Base-by-base conservation (phyloP, 2,797 vertebrate genomes). In the Cephalopachus bancanus region DNA sequence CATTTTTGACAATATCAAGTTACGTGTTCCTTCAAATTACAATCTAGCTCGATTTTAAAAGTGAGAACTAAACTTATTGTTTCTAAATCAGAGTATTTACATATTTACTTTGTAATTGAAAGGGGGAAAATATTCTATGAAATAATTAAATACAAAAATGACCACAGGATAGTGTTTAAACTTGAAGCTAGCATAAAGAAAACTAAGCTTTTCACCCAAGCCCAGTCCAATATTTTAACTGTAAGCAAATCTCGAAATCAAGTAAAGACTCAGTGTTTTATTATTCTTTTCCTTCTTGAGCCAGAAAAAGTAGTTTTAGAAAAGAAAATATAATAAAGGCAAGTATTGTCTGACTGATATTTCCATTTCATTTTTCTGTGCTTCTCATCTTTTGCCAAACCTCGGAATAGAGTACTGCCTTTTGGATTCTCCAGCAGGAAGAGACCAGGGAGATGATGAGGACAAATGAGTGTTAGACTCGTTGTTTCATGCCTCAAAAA, bases 291-390 rank as follows among this genome's bases (percentile, higher is more conserved):
- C 91, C 85, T 95, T 97, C 92, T 97, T 78, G 94, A 97, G 96
- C 96, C 97, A 98, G 94, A 98, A 97, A 92, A 98, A 98, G 98
- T 98, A 98, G 89, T 97, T 98, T 96, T 97, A 97, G 97, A 97
- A 98, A 98, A 97, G 95, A 98, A 97, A 98, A 97, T 96, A 95
- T 8, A 98, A 95, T 97, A 79, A 97, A 95, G 79, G 53, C 69
- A 97, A 98, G 94, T 91, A 95, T 91, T 97, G 76, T 97, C 93
- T 96, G 88, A 97, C 83, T 95, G 76, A 75, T 95, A 93, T 95
- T 98, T 98, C 96, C 90, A 97, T 93, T 96, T 97, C 24, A 64
- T 97, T 97, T 97, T 91, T 76, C 55, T 94, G 89, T 92, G 71
- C 92, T 98, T 98, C 90, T 96, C 88, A 98, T 98, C 97, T 10